Base-by-base conservation (phyloP, 2,888 invertebrate species). In the Sarcophaga subvicina region DNA sequence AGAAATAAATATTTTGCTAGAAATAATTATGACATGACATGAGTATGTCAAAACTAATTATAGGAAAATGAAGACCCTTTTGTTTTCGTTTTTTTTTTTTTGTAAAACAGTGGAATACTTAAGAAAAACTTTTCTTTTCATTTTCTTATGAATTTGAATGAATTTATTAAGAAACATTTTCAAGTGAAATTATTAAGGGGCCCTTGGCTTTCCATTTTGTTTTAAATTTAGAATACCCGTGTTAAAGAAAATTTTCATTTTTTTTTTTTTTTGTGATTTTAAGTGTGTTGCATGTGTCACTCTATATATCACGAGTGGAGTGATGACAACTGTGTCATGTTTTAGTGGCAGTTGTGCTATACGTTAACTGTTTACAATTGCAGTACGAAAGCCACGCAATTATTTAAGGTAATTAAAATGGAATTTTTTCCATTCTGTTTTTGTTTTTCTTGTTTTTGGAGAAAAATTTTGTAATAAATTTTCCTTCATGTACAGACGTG, bases 1-100 rank as follows among this genome's bases (percentile, higher is more conserved):
- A 37, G 37, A 37, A 37, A 37, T 10, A 37, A 37, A 37, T 14
- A 17, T 54, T 49, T 49, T 49, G 49, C 49, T 49, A 49, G 49
- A 49, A 49, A 49, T 87, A 87, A 87, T 87, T 84, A 84, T 82
- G 84, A 69, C 79, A 79, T 82, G 87, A 84, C 84, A 81, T 84
- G 87, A 67, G 78, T 84, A 72, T 77, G 81, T 84, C 87, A 84
- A 87, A 87, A 84, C 73, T 79, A 82, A 87, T 81, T 72, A 63
- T 66, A 62, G 80, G 37, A 8, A 17, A 47, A 67, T 37, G 37
- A 37, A 37, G 37, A 37, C 37, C 8, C 8, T 37, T 37, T 37
- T 37, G 37, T 37, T 37, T 37, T 37, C 2, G 8, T 10, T 37
- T 37, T 8, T 37, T 0, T 0, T 37, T 37, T 1, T 2, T 37